Percentiles rank a stretch among this genome's conserved stretches.
Evolutionary conservation across 1,140 invertebrate genomes (phyloP).

Genomic region (Microplitis mediator): DNA sequence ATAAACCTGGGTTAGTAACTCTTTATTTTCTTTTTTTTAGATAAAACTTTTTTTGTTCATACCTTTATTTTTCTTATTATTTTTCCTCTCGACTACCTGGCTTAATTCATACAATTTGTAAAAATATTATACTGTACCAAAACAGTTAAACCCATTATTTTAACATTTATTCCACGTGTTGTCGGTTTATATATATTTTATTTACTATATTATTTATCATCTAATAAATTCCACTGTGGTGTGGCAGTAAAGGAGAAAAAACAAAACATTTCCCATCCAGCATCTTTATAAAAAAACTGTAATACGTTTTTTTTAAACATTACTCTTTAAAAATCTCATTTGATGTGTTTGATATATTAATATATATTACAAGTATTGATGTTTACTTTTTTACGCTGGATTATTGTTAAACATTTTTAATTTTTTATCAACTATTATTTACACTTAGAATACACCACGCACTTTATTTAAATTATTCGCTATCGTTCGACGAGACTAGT

Average conservation of each 20-base stretch:
- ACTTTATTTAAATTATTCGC: not conserved
- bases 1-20: too few species aligned
- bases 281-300: not conserved
- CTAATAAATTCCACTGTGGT: constrained; percentile 17
- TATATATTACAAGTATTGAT: constrained; percentile 11
- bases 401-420: constrained; percentile 12
- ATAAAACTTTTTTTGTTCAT: not conserved
- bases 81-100: constrained; percentile 8
- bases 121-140: constrained; percentile 32
- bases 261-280: not conserved
- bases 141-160: constrained; percentile 27
- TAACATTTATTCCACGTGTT: constrained; percentile 8
- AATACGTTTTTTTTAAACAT: not conserved
- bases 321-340: not conserved
- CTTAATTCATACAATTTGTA: constrained; percentile 31
- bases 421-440: constrained; percentile 16
- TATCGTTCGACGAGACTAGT: constrained; percentile 15
- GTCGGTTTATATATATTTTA: not conserved
- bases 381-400: not conserved
- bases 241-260: constrained; percentile 19
- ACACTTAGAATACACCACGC: constrained; percentile 12
- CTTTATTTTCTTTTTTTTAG: too few species aligned
- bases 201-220: not conserved
- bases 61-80: constrained; percentile 3
- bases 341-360: not conserved